Base-by-base conservation (phyloP, 2,888 invertebrate genomes). In the Ichneumon xanthorius region DNA sequence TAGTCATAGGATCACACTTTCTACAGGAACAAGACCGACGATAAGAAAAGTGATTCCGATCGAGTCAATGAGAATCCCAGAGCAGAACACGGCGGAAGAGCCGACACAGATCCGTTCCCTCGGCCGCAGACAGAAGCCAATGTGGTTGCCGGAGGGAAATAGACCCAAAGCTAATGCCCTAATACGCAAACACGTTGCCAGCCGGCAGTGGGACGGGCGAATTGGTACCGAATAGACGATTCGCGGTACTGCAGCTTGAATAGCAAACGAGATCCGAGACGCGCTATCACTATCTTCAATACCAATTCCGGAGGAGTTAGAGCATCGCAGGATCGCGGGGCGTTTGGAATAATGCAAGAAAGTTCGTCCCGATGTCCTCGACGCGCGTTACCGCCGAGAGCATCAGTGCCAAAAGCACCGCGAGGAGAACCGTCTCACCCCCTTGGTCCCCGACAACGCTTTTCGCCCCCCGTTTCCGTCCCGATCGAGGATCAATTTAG, bases 401-500 rank as follows among this genome's bases (percentile, higher is more conserved):
- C 55, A 50, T 71, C 63, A 63, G 58, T 79, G 61, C 61, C 70
- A 61, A 80, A 55, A 75, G 55, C 63, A 55, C 50, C 50, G 26
- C 63, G n/a, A 67, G 40, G 19, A 48, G 61, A 48, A 45, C 33
- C 48, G 72, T n/a, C 50, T 40, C 71, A 50, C 63, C 40, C 68
- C 22, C 4, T 58, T 26, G 16, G 14, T 33, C 77, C 72, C 53
- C 61, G 71, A 70, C 70, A 50, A 53, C 55, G 68, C 75, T 58
- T 55, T 80, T 33, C 61, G 53, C 53, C 58, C 22, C 76, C 82
- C 40, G 16, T 73, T 78, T 79, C 76, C 68, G 50, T 65, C 30
- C 50, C 92, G 91, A 93, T 93, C 92, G 90, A 88, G 91, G 90
- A 93, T 93, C 93, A 93, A 93, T 93, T 93, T 90, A 90, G 90